phyloP scores from a whole-genome alignment of 2,113 vertebrate genomes.

The Brachionichthys hirsutus region DNA sequence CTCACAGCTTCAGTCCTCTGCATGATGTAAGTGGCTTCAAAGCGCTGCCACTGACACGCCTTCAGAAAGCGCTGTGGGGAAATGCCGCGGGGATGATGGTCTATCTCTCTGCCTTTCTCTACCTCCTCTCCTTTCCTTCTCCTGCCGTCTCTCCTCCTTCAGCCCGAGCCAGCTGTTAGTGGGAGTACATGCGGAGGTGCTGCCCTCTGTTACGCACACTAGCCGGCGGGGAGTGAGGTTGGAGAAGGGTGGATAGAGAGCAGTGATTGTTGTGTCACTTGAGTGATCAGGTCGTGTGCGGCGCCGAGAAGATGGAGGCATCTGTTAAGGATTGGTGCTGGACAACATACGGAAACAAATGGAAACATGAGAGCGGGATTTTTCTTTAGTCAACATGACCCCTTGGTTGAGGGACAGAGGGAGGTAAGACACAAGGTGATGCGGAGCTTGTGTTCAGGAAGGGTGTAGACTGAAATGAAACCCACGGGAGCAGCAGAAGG shows the following conservation, averaged over 20 bases:
- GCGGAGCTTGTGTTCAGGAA: no score
- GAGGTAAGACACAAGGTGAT: neutral
- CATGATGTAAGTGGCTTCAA: constrained; percentile 56
- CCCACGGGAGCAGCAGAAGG: neutral
- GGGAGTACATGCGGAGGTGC: constrained; percentile 52
- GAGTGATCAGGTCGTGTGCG: constrained; percentile 45
- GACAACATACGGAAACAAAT: constrained; percentile 32
- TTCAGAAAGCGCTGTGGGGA: constrained; percentile 47
- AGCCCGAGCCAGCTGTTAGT: constrained; percentile 59
- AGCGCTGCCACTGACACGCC: constrained; percentile 45
- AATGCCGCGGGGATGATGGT: constrained; percentile 40
- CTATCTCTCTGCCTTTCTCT: constrained; percentile 46
- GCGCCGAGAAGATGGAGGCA: constrained; percentile 11
- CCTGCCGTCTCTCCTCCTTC: constrained; percentile 3
- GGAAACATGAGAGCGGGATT: constrained; percentile 26
- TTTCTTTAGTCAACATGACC: constrained; percentile 36
- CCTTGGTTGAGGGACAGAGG: constrained; percentile 24
- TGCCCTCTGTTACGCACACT: constrained; percentile 54
- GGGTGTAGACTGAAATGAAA: constrained; percentile 5
- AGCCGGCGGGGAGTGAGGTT: constrained; percentile 40
- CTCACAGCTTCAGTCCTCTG: constrained; percentile 42
- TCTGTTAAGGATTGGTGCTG: neutral
- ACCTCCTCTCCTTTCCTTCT: constrained; percentile 22
- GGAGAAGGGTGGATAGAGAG: constrained; percentile 43
- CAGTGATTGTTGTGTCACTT: constrained; percentile 35